Conservation (phyloP, 2,113 vertebrate species). For the Albula glossodonta region DNA sequence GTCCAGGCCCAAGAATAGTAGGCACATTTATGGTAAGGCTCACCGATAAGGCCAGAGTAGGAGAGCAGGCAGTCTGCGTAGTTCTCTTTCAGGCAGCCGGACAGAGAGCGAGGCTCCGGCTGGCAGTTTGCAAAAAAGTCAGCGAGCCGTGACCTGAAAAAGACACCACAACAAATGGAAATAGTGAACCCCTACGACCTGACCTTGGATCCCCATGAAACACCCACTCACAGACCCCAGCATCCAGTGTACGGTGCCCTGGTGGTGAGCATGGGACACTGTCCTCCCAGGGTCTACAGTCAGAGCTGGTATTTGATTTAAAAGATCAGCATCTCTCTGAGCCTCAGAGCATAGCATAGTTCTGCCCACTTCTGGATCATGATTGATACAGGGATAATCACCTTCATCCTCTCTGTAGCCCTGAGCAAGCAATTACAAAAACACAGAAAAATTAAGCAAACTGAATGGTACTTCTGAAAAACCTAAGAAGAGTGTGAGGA, state of each 20-base stretch:
- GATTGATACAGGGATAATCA: neutral
- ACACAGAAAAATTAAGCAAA: neutral
- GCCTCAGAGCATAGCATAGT: neutral
- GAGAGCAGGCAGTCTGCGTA: conserved; percentile 94
- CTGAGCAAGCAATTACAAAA: neutral
- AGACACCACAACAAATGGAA: conserved; percentile 27
- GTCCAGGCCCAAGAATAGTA: neutral
- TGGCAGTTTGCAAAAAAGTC: conserved; percentile 97
- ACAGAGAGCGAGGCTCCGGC: conserved; percentile 84
- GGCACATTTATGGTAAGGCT: conserved; percentile 21
- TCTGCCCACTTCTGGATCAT: too few relatives aligned
- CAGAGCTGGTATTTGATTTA: neutral
- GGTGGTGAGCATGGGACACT: neutral
- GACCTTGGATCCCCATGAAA: neutral
- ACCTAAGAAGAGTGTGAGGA: neutral
- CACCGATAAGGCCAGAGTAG: conserved; percentile 95
- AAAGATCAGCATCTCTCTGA: neutral
- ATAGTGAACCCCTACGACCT: conserved; percentile 6
- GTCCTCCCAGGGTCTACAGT: neutral
- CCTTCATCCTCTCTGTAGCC: neutral
- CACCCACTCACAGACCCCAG: neutral
- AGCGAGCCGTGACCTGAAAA: conserved; percentile 88
- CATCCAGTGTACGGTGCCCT: neutral
- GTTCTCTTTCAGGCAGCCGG: conserved; percentile 92
- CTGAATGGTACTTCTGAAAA: neutral